Conservation (phyloP, 2,113 vertebrate species). For the Rhizomys pruinosus region DNA sequence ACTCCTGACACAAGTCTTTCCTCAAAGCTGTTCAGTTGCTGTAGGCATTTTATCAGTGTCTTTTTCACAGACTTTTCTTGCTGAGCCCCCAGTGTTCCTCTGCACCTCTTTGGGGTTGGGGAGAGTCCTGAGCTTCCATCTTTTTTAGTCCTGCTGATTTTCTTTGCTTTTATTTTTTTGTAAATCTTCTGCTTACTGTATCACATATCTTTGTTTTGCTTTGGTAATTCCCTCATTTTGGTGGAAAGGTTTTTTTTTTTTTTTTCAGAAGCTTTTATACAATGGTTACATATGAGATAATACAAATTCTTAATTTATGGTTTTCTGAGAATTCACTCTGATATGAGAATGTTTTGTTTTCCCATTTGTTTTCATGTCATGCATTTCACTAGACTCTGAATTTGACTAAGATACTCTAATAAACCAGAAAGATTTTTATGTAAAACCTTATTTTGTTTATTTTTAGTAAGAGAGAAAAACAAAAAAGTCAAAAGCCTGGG, state of each 20-base stretch:
- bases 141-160: neutral
- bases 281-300: neutral
- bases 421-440: neutral
- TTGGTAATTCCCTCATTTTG: neutral
- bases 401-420: conserved; percentile 17
- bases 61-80: neutral
- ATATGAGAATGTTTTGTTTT: neutral
- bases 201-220: neutral
- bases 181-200: neutral
- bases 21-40: neutral
- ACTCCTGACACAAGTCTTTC: neutral
- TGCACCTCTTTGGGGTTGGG: neutral
- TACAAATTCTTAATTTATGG: neutral
- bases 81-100: neutral
- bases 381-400: neutral
- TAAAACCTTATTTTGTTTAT: conserved; percentile 33
- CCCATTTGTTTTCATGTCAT: neutral
- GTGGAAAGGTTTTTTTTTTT: neutral
- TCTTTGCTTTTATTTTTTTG: neutral
- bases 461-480: conserved; percentile 14
- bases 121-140: neutral
- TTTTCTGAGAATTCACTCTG: neutral
- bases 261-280: neutral
- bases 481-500: neutral
- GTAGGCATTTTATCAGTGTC: neutral